Conservation (phyloP, 2,888 invertebrate genomes). For the Acleris holmiana region DNA sequence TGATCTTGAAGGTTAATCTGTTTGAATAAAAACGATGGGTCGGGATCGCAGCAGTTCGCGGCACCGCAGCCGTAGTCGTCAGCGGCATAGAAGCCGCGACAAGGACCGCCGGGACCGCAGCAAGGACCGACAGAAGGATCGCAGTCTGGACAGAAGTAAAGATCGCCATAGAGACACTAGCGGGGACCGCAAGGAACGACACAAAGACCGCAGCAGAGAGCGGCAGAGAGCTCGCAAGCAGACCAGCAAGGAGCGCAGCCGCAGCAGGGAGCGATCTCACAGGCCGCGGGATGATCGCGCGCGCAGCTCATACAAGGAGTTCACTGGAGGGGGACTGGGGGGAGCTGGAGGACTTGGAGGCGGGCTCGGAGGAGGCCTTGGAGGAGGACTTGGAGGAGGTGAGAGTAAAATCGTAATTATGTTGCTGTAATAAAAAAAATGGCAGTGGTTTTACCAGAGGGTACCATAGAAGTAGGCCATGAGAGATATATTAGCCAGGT, state of each 20-base stretch:
- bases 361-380: conserved; percentile 7
- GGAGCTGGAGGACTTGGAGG: conserved; percentile 11
- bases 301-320: conserved; percentile 23
- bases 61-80: conserved; percentile 49
- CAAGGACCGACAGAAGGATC: conserved; percentile 14
- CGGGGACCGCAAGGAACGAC: conserved; percentile 42
- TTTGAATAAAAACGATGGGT: conserved; percentile 41
- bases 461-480: too few species aligned
- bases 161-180: conserved; percentile 34
- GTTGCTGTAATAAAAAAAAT: not conserved
- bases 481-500: too few species aligned
- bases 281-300: conserved; percentile 11
- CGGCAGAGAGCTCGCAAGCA: conserved; percentile 42
- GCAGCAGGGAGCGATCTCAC: conserved; percentile 11
- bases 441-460: not conserved
- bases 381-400: conserved; percentile 26
- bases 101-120: conserved; percentile 20
- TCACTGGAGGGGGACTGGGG: conserved; percentile 25
- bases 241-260: conserved; percentile 23
- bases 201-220: conserved; percentile 44
- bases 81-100: conserved; percentile 40
- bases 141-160: conserved; percentile 12
- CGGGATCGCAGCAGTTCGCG: conserved; percentile 49
- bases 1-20: not conserved
- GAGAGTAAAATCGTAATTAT: not conserved